Evolutionary conservation across 1,140 invertebrate genomes (phyloP).

Genomic region (Pogonomyrmex californicus): DNA sequence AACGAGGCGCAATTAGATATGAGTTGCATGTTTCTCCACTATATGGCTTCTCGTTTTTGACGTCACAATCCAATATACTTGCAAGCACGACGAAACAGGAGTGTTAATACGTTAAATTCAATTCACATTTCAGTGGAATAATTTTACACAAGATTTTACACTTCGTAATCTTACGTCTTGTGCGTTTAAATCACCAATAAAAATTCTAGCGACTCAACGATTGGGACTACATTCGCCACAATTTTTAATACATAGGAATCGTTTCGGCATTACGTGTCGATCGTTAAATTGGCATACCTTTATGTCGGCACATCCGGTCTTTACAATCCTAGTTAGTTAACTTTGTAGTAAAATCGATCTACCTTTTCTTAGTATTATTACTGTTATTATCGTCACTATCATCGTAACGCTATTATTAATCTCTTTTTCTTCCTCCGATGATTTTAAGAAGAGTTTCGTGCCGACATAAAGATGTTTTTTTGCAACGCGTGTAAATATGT

Average conservation of each 20-base stretch:
- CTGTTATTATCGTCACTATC: neutral
- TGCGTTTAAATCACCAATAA: neutral
- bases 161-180: neutral
- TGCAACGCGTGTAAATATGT: neutral
- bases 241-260: conserved; percentile 16
- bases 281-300: conserved; percentile 48
- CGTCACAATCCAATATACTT: conserved; percentile 29
- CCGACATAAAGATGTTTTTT: neutral
- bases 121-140: neutral
- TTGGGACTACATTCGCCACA: neutral
- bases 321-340: conserved; percentile 52
- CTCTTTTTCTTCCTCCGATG: neutral
- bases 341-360: conserved; percentile 33
- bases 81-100: neutral
- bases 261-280: conserved; percentile 44
- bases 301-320: conserved; percentile 32
- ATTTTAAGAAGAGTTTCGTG: neutral
- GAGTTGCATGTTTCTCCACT: neutral
- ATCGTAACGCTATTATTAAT: neutral
- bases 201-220: neutral
- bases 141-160: neutral
- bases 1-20: neutral
- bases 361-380: neutral
- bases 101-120: neutral
- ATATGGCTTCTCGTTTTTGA: neutral